Evolutionary conservation across 1,140 invertebrate genomes (phyloP).

Genomic region (Oncopodura yosiiana): DNA sequence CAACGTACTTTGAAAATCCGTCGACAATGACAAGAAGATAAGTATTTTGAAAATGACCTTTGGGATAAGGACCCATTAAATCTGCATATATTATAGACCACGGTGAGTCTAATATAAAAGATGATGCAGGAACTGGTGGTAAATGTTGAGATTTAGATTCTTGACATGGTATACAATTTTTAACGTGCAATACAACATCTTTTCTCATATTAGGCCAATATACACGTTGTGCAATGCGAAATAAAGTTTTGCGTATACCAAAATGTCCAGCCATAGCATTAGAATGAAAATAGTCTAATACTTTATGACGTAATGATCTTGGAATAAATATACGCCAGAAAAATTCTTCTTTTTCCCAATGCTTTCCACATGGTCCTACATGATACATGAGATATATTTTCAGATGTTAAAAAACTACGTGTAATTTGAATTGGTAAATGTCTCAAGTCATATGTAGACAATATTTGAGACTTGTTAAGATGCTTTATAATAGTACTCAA

Average conservation of each 20-base stretch:
- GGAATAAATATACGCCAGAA: conserved; percentile 19
- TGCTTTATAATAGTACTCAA: background rate
- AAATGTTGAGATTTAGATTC: background rate
- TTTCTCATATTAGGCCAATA: conserved; percentile 5
- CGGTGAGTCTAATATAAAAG: background rate
- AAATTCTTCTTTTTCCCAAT: no score
- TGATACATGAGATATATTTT: background rate
- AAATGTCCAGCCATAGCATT: conserved; percentile 5
- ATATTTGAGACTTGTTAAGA: background rate
- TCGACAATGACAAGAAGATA: background rate
- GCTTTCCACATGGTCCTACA: background rate
- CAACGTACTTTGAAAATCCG: conserved; percentile 8
- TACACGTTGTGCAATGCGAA: conserved; percentile 1
- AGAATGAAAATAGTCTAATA: conserved; percentile 5
- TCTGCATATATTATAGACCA: conserved; percentile 9
- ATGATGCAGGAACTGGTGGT: background rate
- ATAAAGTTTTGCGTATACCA: conserved; percentile 8
- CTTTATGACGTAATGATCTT: background rate
- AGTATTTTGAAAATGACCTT: background rate
- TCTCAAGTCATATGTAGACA: no score
- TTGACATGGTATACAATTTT: conserved; percentile 1
- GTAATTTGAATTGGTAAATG: no score
- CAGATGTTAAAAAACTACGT: background rate
- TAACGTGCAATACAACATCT: background rate
- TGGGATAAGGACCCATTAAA: conserved; percentile 6